Evolutionary conservation across 2,888 invertebrate species (phyloP), one percentile per base, ranked within the genome.

Genomic region (Trissonchulus latispiculum): DNA sequence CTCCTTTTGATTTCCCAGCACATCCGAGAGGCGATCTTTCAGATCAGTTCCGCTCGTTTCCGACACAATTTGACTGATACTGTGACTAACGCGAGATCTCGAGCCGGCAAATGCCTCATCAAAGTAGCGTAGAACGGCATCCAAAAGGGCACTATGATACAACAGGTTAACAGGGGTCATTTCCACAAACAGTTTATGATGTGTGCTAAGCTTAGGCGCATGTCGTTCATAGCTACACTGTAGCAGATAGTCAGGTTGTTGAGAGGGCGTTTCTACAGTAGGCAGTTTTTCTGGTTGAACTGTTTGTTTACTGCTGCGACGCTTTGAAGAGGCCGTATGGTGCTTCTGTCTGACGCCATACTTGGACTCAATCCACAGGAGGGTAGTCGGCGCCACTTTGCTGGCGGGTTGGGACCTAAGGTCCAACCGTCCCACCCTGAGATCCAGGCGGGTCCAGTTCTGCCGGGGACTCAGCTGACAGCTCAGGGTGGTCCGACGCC

Each of bases 161-260:
- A 81, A 77, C n/a, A 81, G 76, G 37, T 77, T 77, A 28, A 82
- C 76, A 1, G 82, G 80, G 31, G 79, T 73, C 23, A 81, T 75
- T 2, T 76, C 74, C 31, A 80, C 79, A 59, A 79, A 77, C 31
- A 81, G 74, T 3, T 77, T 76, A 72, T 81, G 81, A 18, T 77
- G 76, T 1, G 79, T 78, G 15, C 77, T 76, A 36, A 79, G 71
- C 71, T 77, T 73, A 3, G 80, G 79, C 2, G 80, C 79, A 32
- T 76, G 75, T 35, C 81, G 79, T 71, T 79, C 78, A 73, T 82
- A 81, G 70, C 77, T 72, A 48, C 77, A 68, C 70, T 76, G 78
- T 18, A 79, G 75, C 59, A 74, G 23, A n/a, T 48, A 48, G 48
- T 48, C 48, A 15, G 48, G 48, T n/a, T n/a, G n/a, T n/a, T n/a